Percentiles rank a stretch among this genome's conserved stretches.
Evolutionary conservation across 2,113 vertebrate species (phyloP).

Genomic region (Trematomus loennbergii): DNA sequence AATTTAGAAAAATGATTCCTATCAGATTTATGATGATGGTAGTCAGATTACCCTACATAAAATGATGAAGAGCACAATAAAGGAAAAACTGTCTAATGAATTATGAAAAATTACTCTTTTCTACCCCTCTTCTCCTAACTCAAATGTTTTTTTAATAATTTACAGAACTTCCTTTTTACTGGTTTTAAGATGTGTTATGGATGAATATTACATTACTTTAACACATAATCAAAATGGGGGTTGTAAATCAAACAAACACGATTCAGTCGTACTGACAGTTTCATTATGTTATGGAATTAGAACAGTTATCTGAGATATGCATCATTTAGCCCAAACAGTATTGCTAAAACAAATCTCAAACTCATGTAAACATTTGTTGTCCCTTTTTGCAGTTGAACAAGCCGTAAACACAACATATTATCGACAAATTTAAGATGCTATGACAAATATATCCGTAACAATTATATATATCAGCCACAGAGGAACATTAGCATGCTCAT

Average conservation of each 20-base stretch:
- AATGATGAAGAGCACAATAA: not conserved
- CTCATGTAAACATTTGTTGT: too few species aligned
- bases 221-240: not conserved
- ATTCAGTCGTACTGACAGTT: not conserved
- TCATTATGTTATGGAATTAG: not conserved
- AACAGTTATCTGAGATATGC: not conserved
- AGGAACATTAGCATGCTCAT: not conserved
- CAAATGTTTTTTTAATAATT: not conserved
- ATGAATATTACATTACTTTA: not conserved
- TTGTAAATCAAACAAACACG: not conserved
- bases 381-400: too few species aligned
- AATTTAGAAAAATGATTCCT: not conserved
- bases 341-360: too few species aligned
- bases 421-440: too few species aligned
- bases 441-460: too few species aligned
- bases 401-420: too few species aligned
- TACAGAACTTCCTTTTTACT: not conserved
- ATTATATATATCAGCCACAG: too few species aligned
- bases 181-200: not conserved
- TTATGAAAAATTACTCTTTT: too few species aligned
- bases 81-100: not conserved
- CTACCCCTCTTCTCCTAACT: not conserved
- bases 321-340: too few species aligned
- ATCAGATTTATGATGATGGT: not conserved
- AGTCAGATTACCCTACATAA: not conserved